A percentile compares a stretch with the other conserved stretches of the same genome.
Evolutionary conservation across 2,888 invertebrate genomes (phyloP).

Genomic region (Poecilus cupreus): DNA sequence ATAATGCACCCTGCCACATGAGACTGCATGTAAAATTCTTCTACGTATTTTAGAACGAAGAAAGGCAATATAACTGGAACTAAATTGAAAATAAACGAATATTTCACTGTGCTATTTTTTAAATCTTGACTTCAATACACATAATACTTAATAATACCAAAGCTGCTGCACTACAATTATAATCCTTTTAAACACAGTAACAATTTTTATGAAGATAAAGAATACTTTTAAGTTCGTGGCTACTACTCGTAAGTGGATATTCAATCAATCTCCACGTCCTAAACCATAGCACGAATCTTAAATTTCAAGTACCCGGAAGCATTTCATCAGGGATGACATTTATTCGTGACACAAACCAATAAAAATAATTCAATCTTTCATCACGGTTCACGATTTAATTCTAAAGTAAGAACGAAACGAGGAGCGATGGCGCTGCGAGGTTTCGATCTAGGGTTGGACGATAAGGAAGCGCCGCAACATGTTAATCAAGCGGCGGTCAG

Average conservation of each 20-base stretch:
- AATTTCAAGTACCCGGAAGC: conserved; percentile 36
- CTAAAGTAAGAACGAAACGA: not conserved
- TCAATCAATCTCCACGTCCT: not conserved
- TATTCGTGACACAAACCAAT: conserved; percentile 42
- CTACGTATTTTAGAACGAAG: not conserved
- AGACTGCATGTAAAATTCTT: not conserved
- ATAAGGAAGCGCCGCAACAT: conserved; percentile 55
- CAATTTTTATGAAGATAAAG: no score
- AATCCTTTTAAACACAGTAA: no score
- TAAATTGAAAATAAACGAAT: no score
- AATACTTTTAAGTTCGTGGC: not conserved
- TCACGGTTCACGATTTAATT: conserved; percentile 27
- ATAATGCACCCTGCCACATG: not conserved
- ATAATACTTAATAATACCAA: no score
- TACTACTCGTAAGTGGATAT: not conserved
- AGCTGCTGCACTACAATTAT: no score
- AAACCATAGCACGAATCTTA: conserved; percentile 37
- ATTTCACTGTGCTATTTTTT: no score
- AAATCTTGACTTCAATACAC: no score
- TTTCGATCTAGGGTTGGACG: not conserved
- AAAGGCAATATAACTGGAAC: no score
- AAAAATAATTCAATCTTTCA: conserved; percentile 57
- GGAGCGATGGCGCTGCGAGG: conserved; percentile 24
- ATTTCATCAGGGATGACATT: conserved; percentile 24
- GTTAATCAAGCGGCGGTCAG: conserved; percentile 51